Evolutionary conservation across 2,888 invertebrate species (phyloP).

Genomic region (Drosophila merina): DNA sequence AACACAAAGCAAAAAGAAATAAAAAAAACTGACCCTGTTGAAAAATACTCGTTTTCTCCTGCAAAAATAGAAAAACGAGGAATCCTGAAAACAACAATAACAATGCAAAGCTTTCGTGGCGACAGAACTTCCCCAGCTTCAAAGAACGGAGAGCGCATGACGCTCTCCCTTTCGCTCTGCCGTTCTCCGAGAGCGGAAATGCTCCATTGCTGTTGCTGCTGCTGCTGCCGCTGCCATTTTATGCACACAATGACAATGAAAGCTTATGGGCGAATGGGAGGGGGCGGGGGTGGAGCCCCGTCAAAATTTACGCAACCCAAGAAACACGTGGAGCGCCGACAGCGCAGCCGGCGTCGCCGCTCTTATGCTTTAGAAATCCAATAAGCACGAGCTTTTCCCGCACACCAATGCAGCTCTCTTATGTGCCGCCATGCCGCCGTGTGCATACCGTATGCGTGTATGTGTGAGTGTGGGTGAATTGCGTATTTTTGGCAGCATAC

Average conservation of each 20-base stretch:
- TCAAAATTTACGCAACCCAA: conserved; percentile 74
- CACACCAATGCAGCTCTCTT: conserved; percentile 73
- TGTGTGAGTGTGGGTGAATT: conserved; percentile 72
- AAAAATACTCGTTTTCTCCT: conserved; percentile 67
- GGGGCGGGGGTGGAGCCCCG: conserved; percentile 16
- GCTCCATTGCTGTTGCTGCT: conserved; percentile 41
- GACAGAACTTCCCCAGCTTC: conserved; percentile 47
- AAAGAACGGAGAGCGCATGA: conserved; percentile 43
- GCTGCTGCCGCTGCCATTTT: conserved; percentile 57
- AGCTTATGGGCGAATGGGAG: conserved; percentile 15
- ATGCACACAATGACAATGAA: conserved; percentile 50
- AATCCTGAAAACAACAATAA: conserved; percentile 42
- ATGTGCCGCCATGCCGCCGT: conserved; percentile 58
- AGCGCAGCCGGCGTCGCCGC: conserved; percentile 46
- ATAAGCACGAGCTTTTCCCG: conserved; percentile 67
- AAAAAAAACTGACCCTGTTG: conserved; percentile 42
- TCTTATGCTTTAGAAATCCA: conserved; percentile 58
- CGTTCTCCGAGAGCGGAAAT: conserved; percentile 7
- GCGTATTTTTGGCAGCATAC: conserved; percentile 59
- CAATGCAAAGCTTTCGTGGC: conserved; percentile 64
- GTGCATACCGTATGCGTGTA: conserved; percentile 27
- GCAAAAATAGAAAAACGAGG: conserved; percentile 46
- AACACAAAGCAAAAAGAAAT: conserved; percentile 15
- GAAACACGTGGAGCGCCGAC: conserved; percentile 74
- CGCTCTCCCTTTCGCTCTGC: conserved; percentile 37